phyloP scores from a whole-genome alignment of 2,888 invertebrate species.

The Linnaemya tessellans region DNA sequence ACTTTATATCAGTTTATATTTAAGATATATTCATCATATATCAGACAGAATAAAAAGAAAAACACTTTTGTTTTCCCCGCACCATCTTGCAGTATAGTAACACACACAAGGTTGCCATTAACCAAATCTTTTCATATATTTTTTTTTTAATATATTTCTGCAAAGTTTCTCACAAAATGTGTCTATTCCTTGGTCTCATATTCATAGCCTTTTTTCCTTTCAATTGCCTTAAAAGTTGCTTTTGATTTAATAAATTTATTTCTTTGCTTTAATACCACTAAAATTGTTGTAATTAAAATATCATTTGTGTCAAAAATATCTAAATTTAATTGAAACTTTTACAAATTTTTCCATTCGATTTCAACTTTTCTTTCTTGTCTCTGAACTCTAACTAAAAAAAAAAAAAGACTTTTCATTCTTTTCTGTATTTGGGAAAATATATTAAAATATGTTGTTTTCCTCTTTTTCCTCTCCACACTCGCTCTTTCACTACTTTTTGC shows the following conservation, averaged over 20 bases:
- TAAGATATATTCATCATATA: neutral
- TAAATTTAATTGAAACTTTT: constrained; percentile 45
- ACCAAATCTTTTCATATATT: constrained; percentile 2
- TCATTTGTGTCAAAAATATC: constrained; percentile 25
- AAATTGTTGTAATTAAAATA: neutral
- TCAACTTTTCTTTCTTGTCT: constrained; percentile 73
- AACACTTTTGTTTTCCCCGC: constrained; percentile 21
- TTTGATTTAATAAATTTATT: neutral
- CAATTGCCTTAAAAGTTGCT: neutral
- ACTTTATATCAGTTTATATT: constrained; percentile 75
- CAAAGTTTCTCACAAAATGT: constrained; percentile 11
- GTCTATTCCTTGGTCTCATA: constrained; percentile 4
- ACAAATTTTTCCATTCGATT: constrained; percentile 63
- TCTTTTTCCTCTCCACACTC: constrained; percentile 39
- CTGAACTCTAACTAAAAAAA: constrained; percentile 70
- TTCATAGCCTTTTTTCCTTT: neutral
- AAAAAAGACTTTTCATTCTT: constrained; percentile 71
- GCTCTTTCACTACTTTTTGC: constrained; percentile 42
- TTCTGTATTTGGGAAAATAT: constrained; percentile 74
- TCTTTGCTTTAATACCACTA: neutral
- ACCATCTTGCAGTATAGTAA: neutral
- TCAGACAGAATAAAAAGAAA: constrained; percentile 6
- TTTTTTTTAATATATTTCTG: constrained; percentile 13
- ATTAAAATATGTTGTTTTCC: constrained; percentile 70
- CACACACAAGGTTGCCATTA: constrained; percentile 64